Base-by-base conservation (phyloP, 2,797 vertebrate species). In the Galago senegalensis region DNA sequence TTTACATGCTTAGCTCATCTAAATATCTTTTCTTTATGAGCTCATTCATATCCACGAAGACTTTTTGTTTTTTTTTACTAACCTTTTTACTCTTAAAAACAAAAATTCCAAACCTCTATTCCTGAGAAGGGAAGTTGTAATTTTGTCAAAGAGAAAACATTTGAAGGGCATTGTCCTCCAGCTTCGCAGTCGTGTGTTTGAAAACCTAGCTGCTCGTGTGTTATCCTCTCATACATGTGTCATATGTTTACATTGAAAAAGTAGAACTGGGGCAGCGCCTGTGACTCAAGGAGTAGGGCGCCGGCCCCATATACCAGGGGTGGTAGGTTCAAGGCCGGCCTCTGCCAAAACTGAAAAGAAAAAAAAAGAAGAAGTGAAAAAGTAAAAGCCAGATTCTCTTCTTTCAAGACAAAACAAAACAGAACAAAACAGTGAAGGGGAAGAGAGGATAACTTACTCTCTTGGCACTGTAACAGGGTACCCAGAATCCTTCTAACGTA, bases 301-400 rank as follows among this genome's bases (percentile, higher is more conserved):
- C 40, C 40, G 5, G 40, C 40, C 40, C 40, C 40, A 43, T 43
- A 43, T 43, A 43, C 40, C 40, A 43, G 40, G 40, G 40, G 40
- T 43, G 40, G 40, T 43, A 43, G 40, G 40, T 43, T 43, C 40
- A 43, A 43, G 40, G 6, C 5, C 7, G 40, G 40, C 40, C 40
- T 43, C 40, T 43, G 40, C 40, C 40, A 43, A 43, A 40, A 43
- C 40, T 43, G 40, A 43, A 43, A 43, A 43, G 40, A 43, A 43
- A 43, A 43, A 43, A 43, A 43, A 43, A 43, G 40, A 43, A 43
- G 40, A 43, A 43, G 40, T 12, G 61, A 53, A 85, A 60, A 93
- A 85, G 91, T 87, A 96, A 87, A 95, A 94, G 84, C 89, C 89
- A 96, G 72, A 96, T 67, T 91, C 31, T 89, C 72, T 91, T 97